These are phyloP conservation scores for Sphaerophoria taeniata DNA, from an alignment of 2,888 invertebrate genomes.

Conservation along the genomic window DNA sequence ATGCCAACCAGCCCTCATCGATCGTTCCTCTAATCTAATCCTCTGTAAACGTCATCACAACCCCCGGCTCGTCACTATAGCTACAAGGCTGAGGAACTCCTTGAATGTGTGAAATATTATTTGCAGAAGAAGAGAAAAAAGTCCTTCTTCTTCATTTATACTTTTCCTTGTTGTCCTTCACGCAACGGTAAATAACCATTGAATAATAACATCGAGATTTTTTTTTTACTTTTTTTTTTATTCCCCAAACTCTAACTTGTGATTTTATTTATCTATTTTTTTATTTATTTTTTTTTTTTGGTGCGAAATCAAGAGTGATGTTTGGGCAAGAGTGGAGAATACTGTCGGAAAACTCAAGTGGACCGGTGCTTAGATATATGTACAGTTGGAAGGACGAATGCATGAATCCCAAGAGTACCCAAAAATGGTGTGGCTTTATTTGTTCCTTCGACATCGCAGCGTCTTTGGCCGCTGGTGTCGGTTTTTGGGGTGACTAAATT, in stretches of 20 bases:
- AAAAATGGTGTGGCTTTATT: neutral
- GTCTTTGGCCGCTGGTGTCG: neutral
- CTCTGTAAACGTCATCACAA: constrained; percentile 48
- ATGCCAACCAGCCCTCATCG: constrained; percentile 24
- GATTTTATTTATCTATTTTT: neutral
- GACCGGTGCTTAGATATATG: neutral
- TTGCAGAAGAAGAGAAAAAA: constrained; percentile 30
- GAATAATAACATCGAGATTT: constrained; percentile 66
- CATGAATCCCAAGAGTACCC: constrained; percentile 20
- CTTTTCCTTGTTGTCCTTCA: constrained; percentile 66
- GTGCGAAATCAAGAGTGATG: constrained; percentile 68
- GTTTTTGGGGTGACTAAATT: constrained; percentile 48
- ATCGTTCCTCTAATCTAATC: constrained; percentile 36
- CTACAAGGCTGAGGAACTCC: constrained; percentile 21
- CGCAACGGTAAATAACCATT: constrained; percentile 72
- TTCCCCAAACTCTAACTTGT: constrained; percentile 7
- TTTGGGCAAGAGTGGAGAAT: constrained; percentile 62
- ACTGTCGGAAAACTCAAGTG: constrained; percentile 47
- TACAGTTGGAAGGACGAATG: neutral
- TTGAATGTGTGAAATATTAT: constrained; percentile 68
- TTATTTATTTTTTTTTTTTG: constrained; percentile 10
- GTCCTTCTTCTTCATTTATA: constrained; percentile 41
- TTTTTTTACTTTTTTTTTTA: constrained; percentile 26
- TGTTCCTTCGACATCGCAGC: neutral
- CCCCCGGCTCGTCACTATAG: constrained; percentile 13